These are phyloP conservation scores for Lineus longissimus DNA, from an alignment of 1,140 invertebrate genomes.

Conservation along the genomic window DNA sequence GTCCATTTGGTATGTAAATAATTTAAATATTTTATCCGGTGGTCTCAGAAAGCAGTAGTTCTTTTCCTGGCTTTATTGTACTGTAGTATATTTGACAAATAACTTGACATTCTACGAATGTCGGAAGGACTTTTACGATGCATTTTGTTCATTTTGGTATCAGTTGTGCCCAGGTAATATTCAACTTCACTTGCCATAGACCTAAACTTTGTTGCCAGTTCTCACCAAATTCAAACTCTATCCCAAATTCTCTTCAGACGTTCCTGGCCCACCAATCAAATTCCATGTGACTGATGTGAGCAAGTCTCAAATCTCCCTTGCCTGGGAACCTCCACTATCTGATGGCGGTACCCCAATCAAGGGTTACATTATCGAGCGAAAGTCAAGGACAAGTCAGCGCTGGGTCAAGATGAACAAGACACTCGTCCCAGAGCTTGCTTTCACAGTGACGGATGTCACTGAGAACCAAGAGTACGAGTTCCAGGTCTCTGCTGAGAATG, in stretches of 20 bases:
- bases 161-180: too few species aligned
- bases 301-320: constrained; percentile 89
- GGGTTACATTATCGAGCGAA: constrained; percentile 44
- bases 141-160: too few species aligned
- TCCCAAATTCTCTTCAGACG: constrained; percentile 16
- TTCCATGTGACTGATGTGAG: constrained; percentile 84
- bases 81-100: too few species aligned
- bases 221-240: not conserved
- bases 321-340: constrained; percentile 68
- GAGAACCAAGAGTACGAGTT: constrained; percentile 92
- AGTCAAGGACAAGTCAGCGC: constrained; percentile 67
- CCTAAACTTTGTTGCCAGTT: too few species aligned
- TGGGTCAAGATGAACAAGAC: constrained; percentile 71
- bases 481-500: constrained; percentile 88
- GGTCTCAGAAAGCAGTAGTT: too few species aligned
- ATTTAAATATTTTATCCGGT: too few species aligned
- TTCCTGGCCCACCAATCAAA: constrained; percentile 85
- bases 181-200: too few species aligned
- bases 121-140: too few species aligned
- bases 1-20: constrained; percentile 57
- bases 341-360: constrained; percentile 38
- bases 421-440: constrained; percentile 62
- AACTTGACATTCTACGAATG: too few species aligned
- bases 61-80: too few species aligned
- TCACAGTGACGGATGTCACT: constrained; percentile 79